Evolutionary conservation across 2,113 vertebrate species (phyloP), one percentile per base, ranked within the genome.

Genomic region (Pao palembangensis): DNA sequence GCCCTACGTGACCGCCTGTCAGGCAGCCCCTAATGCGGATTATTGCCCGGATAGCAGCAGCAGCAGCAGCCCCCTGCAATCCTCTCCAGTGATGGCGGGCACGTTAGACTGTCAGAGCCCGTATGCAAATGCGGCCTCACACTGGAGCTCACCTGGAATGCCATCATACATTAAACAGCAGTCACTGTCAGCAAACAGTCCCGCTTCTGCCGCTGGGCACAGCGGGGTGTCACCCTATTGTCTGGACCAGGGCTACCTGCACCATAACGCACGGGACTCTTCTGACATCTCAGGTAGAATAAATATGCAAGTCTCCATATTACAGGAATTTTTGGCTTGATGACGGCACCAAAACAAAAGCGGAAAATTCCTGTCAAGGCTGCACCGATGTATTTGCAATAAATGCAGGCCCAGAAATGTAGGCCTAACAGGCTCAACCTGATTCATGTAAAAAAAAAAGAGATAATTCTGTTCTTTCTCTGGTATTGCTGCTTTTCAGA

Each of bases 101-200:
- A 87, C 93, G 38, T 82, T 98, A 85, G 96, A 98, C 70, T 93
- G 94, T 76, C 95, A 95, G 68, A 93, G 92, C 51, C 92, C 94
- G 1, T 97, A 96, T 64, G 87, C 91, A 31, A 93, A 93, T 76
- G 87, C 93, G 12, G 85, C 93, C 8, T 91, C 94, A 42, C 94
- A 94, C 73, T 98, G 95, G 95, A 89, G 92, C 65, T 89, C 95
- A 25, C 91, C 94, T 1, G 92, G 91, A 5, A 92, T 93, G 5
- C 91, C 94, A 12, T 89, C 95, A 47, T 98, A 97, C 88, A 91
- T 95, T 84, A 99, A 98, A 78, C 95, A 96, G 87, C 94, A 95
- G 78, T 73, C 91, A 10, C 78, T 94, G 80, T 88, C 91, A 28
- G 85, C 94, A 1, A 82, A 87, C 88, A 90, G 87, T 61, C 77